These are phyloP conservation scores for Galerucella calmariensis DNA, from an alignment of 2,888 invertebrate genomes.

Conservation along the genomic window DNA sequence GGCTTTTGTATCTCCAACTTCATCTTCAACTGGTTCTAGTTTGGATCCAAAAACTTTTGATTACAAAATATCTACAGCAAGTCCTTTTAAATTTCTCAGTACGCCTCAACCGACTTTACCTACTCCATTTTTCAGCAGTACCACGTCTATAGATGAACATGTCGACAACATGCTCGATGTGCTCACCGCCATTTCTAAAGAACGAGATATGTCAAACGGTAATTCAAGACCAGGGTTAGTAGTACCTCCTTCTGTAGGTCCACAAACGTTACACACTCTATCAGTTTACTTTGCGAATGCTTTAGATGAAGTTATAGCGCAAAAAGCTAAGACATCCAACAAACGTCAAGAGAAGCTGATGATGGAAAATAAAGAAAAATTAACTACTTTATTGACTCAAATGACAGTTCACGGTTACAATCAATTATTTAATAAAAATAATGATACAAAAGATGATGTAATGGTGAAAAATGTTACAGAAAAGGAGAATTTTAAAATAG, in stretches of 20 bases:
- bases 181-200: constrained; percentile 70
- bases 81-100: constrained; percentile 54
- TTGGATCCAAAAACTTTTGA: constrained; percentile 44
- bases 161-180: constrained; percentile 78
- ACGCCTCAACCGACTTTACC: constrained; percentile 50
- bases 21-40: constrained; percentile 19
- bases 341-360: constrained; percentile 47
- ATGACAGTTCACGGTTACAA: constrained; percentile 75
- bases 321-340: constrained; percentile 53
- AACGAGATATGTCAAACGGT: constrained; percentile 66
- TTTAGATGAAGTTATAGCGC: constrained; percentile 69
- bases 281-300: constrained; percentile 84
- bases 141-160: constrained; percentile 71
- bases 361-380: constrained; percentile 62
- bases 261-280: constrained; percentile 80
- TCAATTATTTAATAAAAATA: constrained; percentile 61
- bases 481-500: constrained; percentile 45
- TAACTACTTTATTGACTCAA: constrained; percentile 74
- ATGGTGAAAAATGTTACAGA: constrained; percentile 6
- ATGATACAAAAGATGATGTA: constrained; percentile 15
- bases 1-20: neutral
- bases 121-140: constrained; percentile 59
- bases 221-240: constrained; percentile 72
- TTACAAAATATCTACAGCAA: constrained; percentile 59
- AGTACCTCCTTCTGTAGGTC: constrained; percentile 79